These are phyloP conservation scores for Drosophila merina DNA, from an alignment of 2,888 invertebrate genomes.

Conservation along the genomic window DNA sequence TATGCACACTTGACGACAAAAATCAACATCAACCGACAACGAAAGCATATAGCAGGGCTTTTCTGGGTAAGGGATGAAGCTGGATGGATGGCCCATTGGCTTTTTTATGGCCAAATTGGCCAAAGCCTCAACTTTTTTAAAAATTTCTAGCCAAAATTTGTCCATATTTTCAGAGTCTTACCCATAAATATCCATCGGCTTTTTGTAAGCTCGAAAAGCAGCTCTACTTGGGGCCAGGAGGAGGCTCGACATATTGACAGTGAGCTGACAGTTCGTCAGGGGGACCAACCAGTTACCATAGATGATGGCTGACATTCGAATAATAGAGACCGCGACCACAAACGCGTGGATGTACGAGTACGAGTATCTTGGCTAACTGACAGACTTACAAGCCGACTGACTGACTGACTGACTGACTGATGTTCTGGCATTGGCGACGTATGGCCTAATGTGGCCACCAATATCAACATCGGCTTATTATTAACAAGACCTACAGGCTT, in stretches of 20 bases:
- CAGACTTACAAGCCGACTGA: conserved; percentile 10
- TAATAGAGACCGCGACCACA: conserved; percentile 21
- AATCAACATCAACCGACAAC: conserved; percentile 57
- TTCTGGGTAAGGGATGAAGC: neutral
- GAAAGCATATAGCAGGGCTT: conserved; percentile 18
- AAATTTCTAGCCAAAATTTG: neutral
- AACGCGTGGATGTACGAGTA: conserved; percentile 51
- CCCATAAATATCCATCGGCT: neutral
- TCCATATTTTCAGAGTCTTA: neutral
- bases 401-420: conserved; percentile 44
- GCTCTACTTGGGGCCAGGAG: neutral
- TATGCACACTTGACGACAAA: conserved; percentile 69
- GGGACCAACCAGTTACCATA: conserved; percentile 44
- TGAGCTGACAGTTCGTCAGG: conserved; percentile 75
- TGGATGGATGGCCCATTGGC: conserved; percentile 2
- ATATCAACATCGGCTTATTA: conserved; percentile 75
- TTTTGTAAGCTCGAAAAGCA: neutral
- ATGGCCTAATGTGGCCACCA: conserved; percentile 76
- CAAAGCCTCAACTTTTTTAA: no score
- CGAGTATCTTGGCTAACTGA: conserved; percentile 46
- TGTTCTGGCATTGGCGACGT: conserved; percentile 71
- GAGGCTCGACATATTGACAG: conserved; percentile 65
- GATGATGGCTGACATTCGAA: conserved; percentile 14
- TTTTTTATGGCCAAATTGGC: neutral
- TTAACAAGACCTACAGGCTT: conserved; percentile 32